phyloP scores from a whole-genome alignment of 2,888 invertebrate genomes.

The Eurois occulta region DNA sequence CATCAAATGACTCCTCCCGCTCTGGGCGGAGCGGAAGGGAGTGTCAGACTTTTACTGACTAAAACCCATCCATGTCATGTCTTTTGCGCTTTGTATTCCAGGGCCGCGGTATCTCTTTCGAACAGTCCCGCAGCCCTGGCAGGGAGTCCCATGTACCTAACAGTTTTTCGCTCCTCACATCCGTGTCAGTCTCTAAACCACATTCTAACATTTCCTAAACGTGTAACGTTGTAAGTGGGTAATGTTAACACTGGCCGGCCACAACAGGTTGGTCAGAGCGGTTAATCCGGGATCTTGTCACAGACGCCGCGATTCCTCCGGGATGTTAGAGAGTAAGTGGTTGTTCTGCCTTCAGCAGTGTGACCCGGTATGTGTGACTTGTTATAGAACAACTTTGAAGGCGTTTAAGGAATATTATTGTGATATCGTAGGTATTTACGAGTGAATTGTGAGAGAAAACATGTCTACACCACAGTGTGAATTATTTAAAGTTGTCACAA shows the following conservation, averaged over 20 bases:
- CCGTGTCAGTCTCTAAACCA: neutral
- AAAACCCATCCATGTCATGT: no score
- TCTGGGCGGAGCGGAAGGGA: no score
- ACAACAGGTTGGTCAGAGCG: slow-evolving; percentile 47
- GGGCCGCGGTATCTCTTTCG: no score
- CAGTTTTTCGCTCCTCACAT: slow-evolving; percentile 11
- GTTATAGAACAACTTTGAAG: neutral
- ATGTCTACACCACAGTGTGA: neutral
- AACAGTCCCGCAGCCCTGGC: no score
- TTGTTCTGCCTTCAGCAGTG: slow-evolving; percentile 15
- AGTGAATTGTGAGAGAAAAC: neutral
- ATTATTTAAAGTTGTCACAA: neutral
- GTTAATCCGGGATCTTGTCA: slow-evolving; percentile 42
- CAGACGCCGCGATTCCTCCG: slow-evolving; percentile 32
- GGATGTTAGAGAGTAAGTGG: slow-evolving; percentile 45
- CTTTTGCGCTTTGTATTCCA: no score
- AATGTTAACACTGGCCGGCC: slow-evolving; percentile 45
- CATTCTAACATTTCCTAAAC: slow-evolving; percentile 8
- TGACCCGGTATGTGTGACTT: neutral
- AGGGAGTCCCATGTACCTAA: no score
- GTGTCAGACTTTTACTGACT: no score
- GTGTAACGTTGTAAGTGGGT: slow-evolving; percentile 43
- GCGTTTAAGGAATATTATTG: neutral
- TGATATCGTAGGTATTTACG: neutral
- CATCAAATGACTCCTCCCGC: no score